These are phyloP conservation scores for Lutjanus argentimaculatus DNA, from an alignment of 2,797 vertebrate genomes.

Conservation along the genomic window DNA sequence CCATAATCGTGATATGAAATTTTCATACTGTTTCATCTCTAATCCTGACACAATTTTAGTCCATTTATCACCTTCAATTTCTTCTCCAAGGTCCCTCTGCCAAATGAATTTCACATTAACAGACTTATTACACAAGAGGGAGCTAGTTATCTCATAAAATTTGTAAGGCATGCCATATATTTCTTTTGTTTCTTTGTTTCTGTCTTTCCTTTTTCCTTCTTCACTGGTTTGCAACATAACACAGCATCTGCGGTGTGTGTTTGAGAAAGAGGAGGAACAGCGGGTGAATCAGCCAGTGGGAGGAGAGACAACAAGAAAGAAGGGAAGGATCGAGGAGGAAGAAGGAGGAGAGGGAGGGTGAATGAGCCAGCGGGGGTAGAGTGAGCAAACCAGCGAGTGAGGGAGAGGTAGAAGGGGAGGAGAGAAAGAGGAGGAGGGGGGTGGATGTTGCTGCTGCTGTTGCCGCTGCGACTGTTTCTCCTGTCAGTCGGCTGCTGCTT, in stretches of 20 bases:
- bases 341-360: slow-evolving; percentile 70
- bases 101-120: too few relatives aligned
- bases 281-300: slow-evolving; percentile 73
- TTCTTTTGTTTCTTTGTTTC: too few relatives aligned
- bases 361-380: slow-evolving; percentile 74
- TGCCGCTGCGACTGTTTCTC: slow-evolving; percentile 80
- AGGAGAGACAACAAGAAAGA: slow-evolving; percentile 67
- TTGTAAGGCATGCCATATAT: too few relatives aligned
- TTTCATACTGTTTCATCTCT: too few relatives aligned
- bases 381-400: slow-evolving; percentile 71
- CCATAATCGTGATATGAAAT: too few relatives aligned
- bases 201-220: not conserved
- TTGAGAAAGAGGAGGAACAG: slow-evolving; percentile 20
- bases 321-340: slow-evolving; percentile 61
- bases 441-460: slow-evolving; percentile 64
- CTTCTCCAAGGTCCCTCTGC: too few relatives aligned
- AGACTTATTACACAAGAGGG: too few relatives aligned
- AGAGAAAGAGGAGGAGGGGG: slow-evolving; percentile 57
- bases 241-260: slow-evolving; percentile 70
- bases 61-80: too few relatives aligned
- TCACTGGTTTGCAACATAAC: slow-evolving; percentile 65
- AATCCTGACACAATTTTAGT: too few relatives aligned
- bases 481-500: slow-evolving; percentile 89
- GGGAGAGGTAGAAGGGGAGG: slow-evolving; percentile 69
- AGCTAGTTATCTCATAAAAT: too few relatives aligned